Conservation (phyloP, 1,140 invertebrate genomes). For the Himalopsyche phryganea region DNA sequence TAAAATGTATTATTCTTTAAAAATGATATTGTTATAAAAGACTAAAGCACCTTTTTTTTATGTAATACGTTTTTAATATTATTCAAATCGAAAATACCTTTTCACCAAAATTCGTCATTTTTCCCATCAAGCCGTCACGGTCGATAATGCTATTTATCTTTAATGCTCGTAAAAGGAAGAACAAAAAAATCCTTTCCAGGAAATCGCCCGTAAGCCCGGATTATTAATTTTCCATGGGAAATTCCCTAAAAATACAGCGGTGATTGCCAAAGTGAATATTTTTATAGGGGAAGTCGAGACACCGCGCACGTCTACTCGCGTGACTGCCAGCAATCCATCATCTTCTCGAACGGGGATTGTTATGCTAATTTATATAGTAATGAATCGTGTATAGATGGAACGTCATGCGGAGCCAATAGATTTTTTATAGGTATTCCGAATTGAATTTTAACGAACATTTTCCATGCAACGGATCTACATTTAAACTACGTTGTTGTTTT, state of each 20-base stretch:
- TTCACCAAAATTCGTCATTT: too few species aligned
- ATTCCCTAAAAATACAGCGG: conserved; percentile 11
- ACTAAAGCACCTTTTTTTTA: too few species aligned
- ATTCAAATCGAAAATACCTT: too few species aligned
- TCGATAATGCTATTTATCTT: too few species aligned
- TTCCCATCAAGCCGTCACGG: too few species aligned
- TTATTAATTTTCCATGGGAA: conserved; percentile 15
- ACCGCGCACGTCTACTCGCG: conserved; percentile 6
- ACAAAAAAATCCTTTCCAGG: too few species aligned
- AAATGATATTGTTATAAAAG: too few species aligned
- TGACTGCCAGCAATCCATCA: conserved; percentile 32
- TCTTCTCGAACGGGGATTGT: conserved; percentile 20
- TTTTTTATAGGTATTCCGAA: conserved; percentile 27
- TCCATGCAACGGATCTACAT: conserved; percentile 17
- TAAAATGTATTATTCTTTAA: too few species aligned
- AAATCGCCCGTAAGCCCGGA: background rate
- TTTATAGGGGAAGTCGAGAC: background rate
- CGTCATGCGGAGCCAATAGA: conserved; percentile 27
- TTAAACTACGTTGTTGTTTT: conserved; percentile 6
- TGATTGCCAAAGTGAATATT: conserved; percentile 1
- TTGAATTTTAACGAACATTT: conserved; percentile 26
- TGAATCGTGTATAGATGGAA: conserved; percentile 32
- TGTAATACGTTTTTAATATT: too few species aligned
- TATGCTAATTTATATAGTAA: conserved; percentile 35
- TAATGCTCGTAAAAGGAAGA: too few species aligned